Conservation (phyloP, 2,888 invertebrate species). For the Latrodectus elegans region DNA sequence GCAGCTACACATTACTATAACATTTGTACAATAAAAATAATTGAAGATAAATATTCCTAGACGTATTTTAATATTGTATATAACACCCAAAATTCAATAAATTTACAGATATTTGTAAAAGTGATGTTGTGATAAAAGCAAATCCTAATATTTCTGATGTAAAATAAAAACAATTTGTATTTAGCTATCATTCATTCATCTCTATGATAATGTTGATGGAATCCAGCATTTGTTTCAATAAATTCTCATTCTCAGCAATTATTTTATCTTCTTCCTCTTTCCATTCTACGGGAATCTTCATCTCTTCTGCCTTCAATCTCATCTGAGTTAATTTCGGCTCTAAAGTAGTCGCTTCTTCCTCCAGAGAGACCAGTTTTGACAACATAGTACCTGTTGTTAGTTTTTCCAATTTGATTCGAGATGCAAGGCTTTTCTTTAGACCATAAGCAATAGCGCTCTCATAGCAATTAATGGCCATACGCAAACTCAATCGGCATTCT, state of each 20-base stretch:
- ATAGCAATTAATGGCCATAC: slow-evolving; percentile 23
- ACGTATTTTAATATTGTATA: too few relatives aligned
- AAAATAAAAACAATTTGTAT: too few relatives aligned
- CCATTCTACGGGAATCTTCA: not conserved
- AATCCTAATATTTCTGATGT: too few relatives aligned
- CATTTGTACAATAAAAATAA: too few relatives aligned
- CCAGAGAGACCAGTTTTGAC: slow-evolving; percentile 2
- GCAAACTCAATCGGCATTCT: slow-evolving; percentile 24
- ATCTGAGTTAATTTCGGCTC: slow-evolving; percentile 10
- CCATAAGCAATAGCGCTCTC: slow-evolving; percentile 59
- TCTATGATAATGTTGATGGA: slow-evolving; percentile 25
- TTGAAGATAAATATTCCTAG: too few relatives aligned
- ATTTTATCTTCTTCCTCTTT: slow-evolving; percentile 25
- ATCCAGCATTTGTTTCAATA: slow-evolving; percentile 17
- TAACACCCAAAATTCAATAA: too few relatives aligned
- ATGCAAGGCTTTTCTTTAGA: slow-evolving; percentile 22
- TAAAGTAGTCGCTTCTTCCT: not conserved
- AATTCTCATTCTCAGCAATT: slow-evolving; percentile 7
- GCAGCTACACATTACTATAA: too few relatives aligned
- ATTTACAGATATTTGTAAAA: too few relatives aligned
- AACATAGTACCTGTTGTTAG: not conserved
- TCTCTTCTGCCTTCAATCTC: not conserved
- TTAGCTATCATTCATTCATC: too few relatives aligned
- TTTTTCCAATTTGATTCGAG: not conserved
- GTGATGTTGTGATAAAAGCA: too few relatives aligned